Conservation (phyloP, 2,113 vertebrate species). For the Eulemur macaco region DNA sequence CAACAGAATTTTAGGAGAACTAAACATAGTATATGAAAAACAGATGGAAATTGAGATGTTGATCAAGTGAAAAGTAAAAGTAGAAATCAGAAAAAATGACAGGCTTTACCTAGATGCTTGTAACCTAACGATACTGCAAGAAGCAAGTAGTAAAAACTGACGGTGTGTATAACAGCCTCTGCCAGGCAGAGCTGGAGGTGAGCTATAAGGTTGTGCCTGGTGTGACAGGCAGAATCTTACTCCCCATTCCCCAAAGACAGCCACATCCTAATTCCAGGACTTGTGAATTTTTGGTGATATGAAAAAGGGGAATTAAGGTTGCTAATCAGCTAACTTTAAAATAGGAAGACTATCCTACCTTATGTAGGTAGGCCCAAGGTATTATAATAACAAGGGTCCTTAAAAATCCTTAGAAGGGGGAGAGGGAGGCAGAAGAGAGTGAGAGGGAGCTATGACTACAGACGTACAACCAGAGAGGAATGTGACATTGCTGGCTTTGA, state of each 20-base stretch:
- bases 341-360: neutral
- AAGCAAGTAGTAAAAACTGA: neutral
- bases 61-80: slow-evolving; percentile 70
- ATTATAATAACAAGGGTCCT: neutral
- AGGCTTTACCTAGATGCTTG: neutral
- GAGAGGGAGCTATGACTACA: neutral
- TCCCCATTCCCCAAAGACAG: neutral
- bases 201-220: neutral
- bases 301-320: neutral
- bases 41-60: slow-evolving; percentile 73
- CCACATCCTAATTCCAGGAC: neutral
- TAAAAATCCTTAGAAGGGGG: neutral
- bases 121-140: neutral
- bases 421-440: neutral
- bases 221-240: neutral
- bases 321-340: neutral
- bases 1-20: slow-evolving; percentile 70
- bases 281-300: neutral
- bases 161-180: neutral
- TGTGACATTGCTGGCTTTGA: neutral
- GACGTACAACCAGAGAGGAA: neutral
- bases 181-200: neutral
- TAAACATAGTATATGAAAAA: slow-evolving; percentile 63
- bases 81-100: slow-evolving; percentile 47
- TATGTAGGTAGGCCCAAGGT: neutral